These are phyloP conservation scores for Andrena praecox DNA, from an alignment of 2,888 invertebrate species.

Conservation along the genomic window DNA sequence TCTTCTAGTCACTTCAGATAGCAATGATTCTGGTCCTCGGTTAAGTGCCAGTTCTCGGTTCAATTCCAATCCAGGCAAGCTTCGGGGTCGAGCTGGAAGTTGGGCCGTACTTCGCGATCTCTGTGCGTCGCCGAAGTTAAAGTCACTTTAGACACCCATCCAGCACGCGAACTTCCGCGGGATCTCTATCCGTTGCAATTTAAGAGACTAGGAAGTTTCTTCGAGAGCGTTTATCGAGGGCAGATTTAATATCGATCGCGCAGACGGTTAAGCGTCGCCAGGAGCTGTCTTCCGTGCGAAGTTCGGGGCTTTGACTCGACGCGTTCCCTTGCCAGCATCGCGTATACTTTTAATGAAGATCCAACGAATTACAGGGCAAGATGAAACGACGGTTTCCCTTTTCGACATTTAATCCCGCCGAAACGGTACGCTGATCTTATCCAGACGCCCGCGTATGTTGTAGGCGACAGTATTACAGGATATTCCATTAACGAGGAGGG, in stretches of 20 bases:
- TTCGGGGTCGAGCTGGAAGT: too few species aligned
- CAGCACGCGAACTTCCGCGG: background rate
- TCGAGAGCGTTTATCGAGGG: background rate
- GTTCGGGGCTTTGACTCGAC: slow-evolving; percentile 18
- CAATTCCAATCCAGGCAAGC: too few species aligned
- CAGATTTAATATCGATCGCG: background rate
- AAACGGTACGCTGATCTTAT: slow-evolving; percentile 23
- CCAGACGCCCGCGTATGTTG: background rate
- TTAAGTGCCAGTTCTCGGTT: too few species aligned
- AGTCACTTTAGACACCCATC: background rate
- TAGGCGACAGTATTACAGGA: slow-evolving; percentile 40
- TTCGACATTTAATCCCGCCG: slow-evolving; percentile 32
- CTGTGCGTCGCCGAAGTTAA: too few species aligned
- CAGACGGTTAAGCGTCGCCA: background rate
- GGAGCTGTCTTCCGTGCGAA: background rate
- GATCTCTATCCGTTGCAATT: background rate
- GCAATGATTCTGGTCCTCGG: background rate
- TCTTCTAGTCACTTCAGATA: too few species aligned
- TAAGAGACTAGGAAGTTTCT: background rate
- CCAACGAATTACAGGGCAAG: background rate
- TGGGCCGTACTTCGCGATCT: too few species aligned
- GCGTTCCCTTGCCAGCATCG: background rate
- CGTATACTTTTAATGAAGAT: slow-evolving; percentile 35
- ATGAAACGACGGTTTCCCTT: slow-evolving; percentile 7
- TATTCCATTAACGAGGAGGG: slow-evolving; percentile 45